These are phyloP conservation scores for Rhinichthys klamathensis DNA, from an alignment of 2,113 vertebrate genomes.

Conservation along the genomic window DNA sequence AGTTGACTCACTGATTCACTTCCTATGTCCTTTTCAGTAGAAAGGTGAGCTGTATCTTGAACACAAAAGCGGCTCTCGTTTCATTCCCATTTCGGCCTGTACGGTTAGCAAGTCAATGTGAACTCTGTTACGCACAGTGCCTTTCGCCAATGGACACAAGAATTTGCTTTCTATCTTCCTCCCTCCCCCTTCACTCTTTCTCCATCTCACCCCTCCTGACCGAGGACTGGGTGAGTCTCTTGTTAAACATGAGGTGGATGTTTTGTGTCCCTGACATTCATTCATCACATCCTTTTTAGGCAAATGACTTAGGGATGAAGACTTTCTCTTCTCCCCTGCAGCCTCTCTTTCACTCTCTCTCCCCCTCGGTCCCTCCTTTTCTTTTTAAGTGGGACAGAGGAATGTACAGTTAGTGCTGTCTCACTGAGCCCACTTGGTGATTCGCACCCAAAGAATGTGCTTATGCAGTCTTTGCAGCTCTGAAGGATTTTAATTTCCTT, in stretches of 20 bases:
- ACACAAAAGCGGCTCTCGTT: constrained; percentile 27
- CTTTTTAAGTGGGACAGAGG: constrained; percentile 35
- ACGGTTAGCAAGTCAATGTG: constrained; percentile 27
- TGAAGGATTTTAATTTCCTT: background rate
- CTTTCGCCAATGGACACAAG: constrained; percentile 40
- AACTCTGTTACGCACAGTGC: constrained; percentile 44
- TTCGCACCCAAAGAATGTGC: constrained; percentile 25
- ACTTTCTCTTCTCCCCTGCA: constrained; percentile 47
- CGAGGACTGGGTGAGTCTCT: constrained; percentile 52
- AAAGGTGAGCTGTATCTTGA: constrained; percentile 45
- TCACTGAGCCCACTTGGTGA: constrained; percentile 34
- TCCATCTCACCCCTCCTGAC: constrained; percentile 15
- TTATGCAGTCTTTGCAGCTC: constrained; percentile 10
- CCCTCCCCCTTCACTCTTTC: constrained; percentile 23
- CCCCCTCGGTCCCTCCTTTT: constrained; percentile 19
- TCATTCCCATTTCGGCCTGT: constrained; percentile 38
- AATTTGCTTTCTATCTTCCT: background rate
- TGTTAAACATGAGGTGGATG: constrained; percentile 60
- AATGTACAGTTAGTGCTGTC: constrained; percentile 46
- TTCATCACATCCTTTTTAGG: constrained; percentile 59
- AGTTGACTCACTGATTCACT: constrained; percentile 50
- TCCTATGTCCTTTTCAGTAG: constrained; percentile 44
- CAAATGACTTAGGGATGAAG: constrained; percentile 57
- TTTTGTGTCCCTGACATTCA: constrained; percentile 59
- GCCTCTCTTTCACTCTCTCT: constrained; percentile 26